Base-by-base conservation (phyloP, 2,888 invertebrate species). In the Selenia dentaria region DNA sequence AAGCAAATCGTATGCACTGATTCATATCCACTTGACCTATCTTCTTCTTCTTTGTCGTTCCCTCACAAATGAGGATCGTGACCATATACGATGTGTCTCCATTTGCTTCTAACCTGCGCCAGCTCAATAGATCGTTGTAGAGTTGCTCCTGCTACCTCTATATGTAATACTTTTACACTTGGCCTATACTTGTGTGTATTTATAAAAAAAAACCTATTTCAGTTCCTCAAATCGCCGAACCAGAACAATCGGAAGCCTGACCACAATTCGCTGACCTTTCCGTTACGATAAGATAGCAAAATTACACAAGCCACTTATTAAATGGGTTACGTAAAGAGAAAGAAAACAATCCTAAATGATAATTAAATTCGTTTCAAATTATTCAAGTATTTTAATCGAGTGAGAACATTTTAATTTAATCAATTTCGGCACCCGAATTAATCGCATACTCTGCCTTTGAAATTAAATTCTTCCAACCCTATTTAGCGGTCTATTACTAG, bases 251-350 rank as follows among this genome's bases (percentile, higher is more conserved):
- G 83, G 83, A 85, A 82, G 79, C 68, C 62, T 71, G 76, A 75
- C 57, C 76, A 73, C 67, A 66, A 64, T 58, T 63, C 79, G 28
- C 47, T 48, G 84, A 85, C 85, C 87, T 86, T 85, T 85, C 83
- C 83, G 83, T 79, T 82, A 49, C 26, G 87, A 86, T 86, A 83
- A 86, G 85, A 84, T 85, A 86, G 56, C 47, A 54, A 32, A 47
- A 62, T 77, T 77, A 81, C 78, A 71, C 78, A 81, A 79, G 38
- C 56, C 55, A 63, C 56, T 62, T 68, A 66, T 56, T 62, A 67
- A 60, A 59, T 67, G 56, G 65, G 69, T 70, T 69, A 64, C 59
- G 41, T 58, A 58, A 67, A 69, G 57, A 44, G 57, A 70, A 70
- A 70, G 68, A 70, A 70, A 67, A 60, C 55, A 58, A 37, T 35